These are phyloP conservation scores for Danaus chrysippus DNA, from an alignment of 2,888 invertebrate genomes.

Conservation along the genomic window DNA sequence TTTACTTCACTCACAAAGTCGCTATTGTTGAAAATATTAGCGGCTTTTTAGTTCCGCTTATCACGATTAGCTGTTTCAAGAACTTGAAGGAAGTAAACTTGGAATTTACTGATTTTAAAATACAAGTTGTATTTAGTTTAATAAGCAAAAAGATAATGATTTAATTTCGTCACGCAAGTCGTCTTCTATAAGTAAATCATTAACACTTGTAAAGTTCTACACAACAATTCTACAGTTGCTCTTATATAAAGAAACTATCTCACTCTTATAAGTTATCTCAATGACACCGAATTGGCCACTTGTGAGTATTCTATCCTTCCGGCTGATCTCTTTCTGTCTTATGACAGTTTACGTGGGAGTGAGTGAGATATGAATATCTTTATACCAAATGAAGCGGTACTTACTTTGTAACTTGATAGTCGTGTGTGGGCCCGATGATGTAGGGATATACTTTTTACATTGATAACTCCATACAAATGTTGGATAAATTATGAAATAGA, in stretches of 20 bases:
- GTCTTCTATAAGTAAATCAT: background rate
- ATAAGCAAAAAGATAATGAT: no score
- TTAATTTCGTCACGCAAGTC: no score
- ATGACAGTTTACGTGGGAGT: constrained; percentile 20
- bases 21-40: constrained; percentile 1
- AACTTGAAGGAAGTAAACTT: no score
- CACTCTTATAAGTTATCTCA: constrained; percentile 37
- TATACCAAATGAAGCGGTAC: constrained; percentile 43
- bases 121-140: no score
- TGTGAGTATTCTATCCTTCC: constrained; percentile 66
- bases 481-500: background rate
- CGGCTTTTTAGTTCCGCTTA: background rate
- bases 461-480: constrained; percentile 13
- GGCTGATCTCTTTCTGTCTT: constrained; percentile 36
- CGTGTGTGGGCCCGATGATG: constrained; percentile 52
- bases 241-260: constrained; percentile 6
- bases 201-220: constrained; percentile 9
- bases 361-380: constrained; percentile 36
- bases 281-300: constrained; percentile 48
- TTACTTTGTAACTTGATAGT: constrained; percentile 63
- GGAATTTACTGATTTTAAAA: no score
- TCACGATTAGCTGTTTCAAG: no score
- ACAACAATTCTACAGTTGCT: background rate
- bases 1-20: no score
- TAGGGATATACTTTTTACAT: constrained; percentile 38